Base-by-base conservation (phyloP, 2,113 vertebrate species). In the Pedionomus torquatus region DNA sequence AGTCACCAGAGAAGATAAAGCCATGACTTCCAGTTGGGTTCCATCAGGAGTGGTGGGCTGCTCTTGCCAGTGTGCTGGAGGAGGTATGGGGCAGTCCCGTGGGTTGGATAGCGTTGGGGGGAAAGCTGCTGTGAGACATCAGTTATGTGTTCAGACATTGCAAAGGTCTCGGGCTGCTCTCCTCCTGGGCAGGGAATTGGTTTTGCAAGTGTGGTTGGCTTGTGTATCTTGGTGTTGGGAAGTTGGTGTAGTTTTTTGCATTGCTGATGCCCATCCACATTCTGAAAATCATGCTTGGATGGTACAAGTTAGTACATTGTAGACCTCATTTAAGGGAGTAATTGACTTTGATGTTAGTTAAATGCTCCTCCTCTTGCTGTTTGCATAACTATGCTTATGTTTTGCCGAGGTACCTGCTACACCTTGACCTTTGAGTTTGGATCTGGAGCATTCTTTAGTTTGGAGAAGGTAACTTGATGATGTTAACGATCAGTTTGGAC, bases 61-160 rank as follows among this genome's bases (percentile, higher is more conserved):
- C 39, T 57, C 23, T 48, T 2, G 2, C 31, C 10, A 35, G 33
- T 11, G 31, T 55, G 41, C 31, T 52, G 17, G 71, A 70, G 48
- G 41, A 52, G 57, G 13, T 37, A 35, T 3, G 52, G 60, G 12
- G 7, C 14, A 21, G 33, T 48, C 28, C 20, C 6, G 0, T 58
- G 26, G 43, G 26, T 66, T 24, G 30, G n/a, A 57, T 1, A 2
- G 9, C 3, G 2, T 0, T 0, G 10, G 8, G 8, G 10, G 58
- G 13, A 51, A 25, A 9, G 28, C 28, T 83, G 61, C 46, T 1
- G 1, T 58, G 30, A n/a, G 49, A 8, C 6, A 0, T 14, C 1
- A 0, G 33, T 37, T 55, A n/a, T 83, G 46, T 65, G 30, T 75
- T 63, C 43, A 37, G 74, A 48, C 37, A 43, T 18, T 1, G 1